These are phyloP conservation scores for Collichthys lucidus DNA, from an alignment of 2,113 vertebrate genomes.

Conservation along the genomic window DNA sequence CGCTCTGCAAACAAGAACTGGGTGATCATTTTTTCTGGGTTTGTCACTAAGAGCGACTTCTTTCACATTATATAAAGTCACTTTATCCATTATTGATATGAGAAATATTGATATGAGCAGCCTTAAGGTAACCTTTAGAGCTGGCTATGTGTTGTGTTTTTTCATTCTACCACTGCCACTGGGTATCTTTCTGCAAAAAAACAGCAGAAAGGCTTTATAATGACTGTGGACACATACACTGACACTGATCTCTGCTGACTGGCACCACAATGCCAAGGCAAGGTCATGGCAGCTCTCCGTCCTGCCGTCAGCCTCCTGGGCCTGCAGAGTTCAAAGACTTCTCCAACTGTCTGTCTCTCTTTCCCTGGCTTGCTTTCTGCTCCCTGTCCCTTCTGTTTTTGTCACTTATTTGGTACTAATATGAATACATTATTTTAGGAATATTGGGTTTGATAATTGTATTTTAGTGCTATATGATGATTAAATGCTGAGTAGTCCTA, in stretches of 20 bases:
- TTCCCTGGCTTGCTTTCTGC: slow-evolving; percentile 1
- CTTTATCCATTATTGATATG: background rate
- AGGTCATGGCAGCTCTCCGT: slow-evolving; percentile 61
- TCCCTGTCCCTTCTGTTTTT: background rate
- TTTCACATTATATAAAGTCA: background rate
- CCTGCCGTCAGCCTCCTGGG: slow-evolving; percentile 62
- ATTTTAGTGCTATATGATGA: slow-evolving; percentile 3
- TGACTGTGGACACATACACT: slow-evolving; percentile 29
- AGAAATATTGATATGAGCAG: background rate
- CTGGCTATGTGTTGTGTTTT: background rate
- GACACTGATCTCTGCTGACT: slow-evolving; percentile 62
- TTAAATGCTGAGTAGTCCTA: slow-evolving; percentile 47
- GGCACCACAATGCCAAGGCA: slow-evolving; percentile 57
- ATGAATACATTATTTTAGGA: background rate
- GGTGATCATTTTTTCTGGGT: background rate
- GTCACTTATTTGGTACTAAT: background rate
- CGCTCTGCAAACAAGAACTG: background rate
- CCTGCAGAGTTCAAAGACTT: slow-evolving; percentile 63
- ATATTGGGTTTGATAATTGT: background rate
- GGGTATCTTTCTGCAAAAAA: background rate
- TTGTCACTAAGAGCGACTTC: background rate
- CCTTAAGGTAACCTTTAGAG: background rate
- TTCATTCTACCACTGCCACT: background rate
- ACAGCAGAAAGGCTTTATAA: slow-evolving; percentile 25
- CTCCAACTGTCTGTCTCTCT: slow-evolving; percentile 15